A percentile compares a stretch with the other conserved stretches of the same genome.
These are phyloP conservation scores for Parelbella ahira DNA, from an alignment of 2,888 invertebrate species.

Conservation along the genomic window DNA sequence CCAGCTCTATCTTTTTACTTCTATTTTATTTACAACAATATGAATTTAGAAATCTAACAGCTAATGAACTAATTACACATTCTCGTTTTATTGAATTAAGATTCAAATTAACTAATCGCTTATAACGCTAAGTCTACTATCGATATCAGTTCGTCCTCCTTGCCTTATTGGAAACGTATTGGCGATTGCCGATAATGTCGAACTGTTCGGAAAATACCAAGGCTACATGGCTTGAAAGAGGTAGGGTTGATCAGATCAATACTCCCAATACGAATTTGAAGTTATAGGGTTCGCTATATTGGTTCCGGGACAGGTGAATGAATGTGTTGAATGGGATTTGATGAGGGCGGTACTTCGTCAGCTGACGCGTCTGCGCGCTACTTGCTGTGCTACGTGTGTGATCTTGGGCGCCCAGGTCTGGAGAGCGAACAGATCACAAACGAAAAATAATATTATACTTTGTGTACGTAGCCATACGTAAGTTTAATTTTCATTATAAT, in stretches of 20 bases:
- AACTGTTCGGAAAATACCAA: conserved; percentile 79
- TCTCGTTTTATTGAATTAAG: no score
- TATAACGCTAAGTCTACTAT: no score
- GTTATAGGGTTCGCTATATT: conserved; percentile 63
- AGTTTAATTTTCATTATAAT: no score
- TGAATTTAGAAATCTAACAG: no score
- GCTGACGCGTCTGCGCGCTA: conserved; percentile 21
- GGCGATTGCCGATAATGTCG: conserved; percentile 79
- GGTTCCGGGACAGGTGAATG: conserved; percentile 59
- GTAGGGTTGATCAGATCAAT: conserved; percentile 73
- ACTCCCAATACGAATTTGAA: conserved; percentile 68
- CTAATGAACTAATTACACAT: no score
- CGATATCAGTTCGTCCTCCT: conserved; percentile 30
- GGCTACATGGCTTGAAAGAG: conserved; percentile 61
- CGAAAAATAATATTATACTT: no score
- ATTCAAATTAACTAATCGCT: no score
- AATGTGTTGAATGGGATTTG: conserved; percentile 42
- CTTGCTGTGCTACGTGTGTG: not conserved
- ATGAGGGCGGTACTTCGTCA: conserved; percentile 40
- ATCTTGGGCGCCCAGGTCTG: no score
- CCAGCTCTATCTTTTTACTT: no score
- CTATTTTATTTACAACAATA: no score
- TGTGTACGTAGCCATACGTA: no score
- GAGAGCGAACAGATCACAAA: no score
- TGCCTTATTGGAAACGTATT: conserved; percentile 65